Evolutionary conservation across 2,797 vertebrate genomes (phyloP).

Genomic region (Enteromius anoplus): DNA sequence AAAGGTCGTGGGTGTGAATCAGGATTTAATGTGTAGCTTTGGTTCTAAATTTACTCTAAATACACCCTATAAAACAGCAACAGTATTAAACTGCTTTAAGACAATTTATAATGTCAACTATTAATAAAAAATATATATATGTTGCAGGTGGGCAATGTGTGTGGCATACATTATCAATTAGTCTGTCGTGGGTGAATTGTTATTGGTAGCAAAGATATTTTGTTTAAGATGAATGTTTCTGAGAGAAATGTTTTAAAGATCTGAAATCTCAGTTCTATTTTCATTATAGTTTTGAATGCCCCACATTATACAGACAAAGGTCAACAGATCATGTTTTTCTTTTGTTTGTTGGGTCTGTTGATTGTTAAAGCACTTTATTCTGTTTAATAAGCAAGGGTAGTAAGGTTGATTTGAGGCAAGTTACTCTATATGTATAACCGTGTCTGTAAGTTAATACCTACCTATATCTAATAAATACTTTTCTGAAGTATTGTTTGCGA

Average conservation of each 20-base stretch:
- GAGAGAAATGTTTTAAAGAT: background rate
- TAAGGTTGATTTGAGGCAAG: background rate
- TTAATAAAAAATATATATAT: background rate
- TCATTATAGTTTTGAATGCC: background rate
- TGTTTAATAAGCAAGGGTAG: background rate
- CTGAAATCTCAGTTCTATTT: background rate
- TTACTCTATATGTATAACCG: background rate
- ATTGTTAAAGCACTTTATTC: conserved; percentile 39
- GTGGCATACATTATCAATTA: background rate
- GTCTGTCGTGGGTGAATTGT: background rate
- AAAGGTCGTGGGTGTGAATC: background rate
- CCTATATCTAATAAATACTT: conserved; percentile 5
- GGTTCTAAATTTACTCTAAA: background rate
- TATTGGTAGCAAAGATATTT: background rate
- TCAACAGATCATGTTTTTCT: background rate
- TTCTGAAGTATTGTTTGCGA: background rate
- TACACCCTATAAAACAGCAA: background rate
- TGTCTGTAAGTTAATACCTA: background rate
- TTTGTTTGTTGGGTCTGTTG: background rate
- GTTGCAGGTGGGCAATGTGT: conserved; percentile 1
- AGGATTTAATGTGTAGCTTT: background rate
- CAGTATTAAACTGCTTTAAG: conserved; percentile 1
- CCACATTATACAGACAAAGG: background rate
- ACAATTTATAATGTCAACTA: background rate
- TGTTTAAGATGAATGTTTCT: background rate